phyloP scores from a whole-genome alignment of 2,888 invertebrate genomes.

The Epinotia bilunana region DNA sequence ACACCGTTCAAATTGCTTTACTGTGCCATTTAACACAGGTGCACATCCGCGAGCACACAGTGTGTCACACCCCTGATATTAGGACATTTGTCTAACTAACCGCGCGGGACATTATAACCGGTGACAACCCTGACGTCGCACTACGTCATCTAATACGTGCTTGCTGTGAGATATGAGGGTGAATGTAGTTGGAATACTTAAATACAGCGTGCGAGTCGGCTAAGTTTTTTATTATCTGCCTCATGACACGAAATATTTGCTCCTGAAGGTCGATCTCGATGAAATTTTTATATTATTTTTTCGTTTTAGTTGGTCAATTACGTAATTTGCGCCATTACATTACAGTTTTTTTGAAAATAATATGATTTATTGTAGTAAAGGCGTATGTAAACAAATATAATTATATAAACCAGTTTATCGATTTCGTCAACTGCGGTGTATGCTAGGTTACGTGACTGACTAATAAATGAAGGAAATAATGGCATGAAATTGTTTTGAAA shows the following conservation, averaged over 20 bases:
- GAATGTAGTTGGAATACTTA: constrained; percentile 30
- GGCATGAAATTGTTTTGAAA: too few relatives aligned
- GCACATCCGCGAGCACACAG: constrained; percentile 17
- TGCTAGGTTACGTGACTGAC: too few relatives aligned
- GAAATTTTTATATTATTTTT: too few relatives aligned
- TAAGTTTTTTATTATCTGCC: constrained; percentile 19
- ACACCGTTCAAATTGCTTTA: background rate
- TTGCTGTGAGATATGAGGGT: constrained; percentile 52
- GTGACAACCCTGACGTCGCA: constrained; percentile 55
- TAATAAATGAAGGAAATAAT: too few relatives aligned
- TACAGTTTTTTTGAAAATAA: too few relatives aligned
- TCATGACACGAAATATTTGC: background rate
- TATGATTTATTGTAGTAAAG: too few relatives aligned
- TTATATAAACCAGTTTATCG: too few relatives aligned
- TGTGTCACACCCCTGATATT: constrained; percentile 52
- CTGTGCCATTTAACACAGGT: constrained; percentile 11
- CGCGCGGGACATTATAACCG: constrained; percentile 59
- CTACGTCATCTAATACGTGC: constrained; percentile 58
- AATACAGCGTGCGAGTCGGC: constrained; percentile 11
- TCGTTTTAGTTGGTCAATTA: too few relatives aligned
- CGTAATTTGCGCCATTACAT: too few relatives aligned
- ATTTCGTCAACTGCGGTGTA: too few relatives aligned
- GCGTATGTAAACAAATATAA: too few relatives aligned
- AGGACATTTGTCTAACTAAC: constrained; percentile 62
- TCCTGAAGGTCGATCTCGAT: too few relatives aligned